Evolutionary conservation across 1,140 invertebrate species (phyloP), one percentile per base, ranked within the genome.

Genomic region (Magallana ariakensis): DNA sequence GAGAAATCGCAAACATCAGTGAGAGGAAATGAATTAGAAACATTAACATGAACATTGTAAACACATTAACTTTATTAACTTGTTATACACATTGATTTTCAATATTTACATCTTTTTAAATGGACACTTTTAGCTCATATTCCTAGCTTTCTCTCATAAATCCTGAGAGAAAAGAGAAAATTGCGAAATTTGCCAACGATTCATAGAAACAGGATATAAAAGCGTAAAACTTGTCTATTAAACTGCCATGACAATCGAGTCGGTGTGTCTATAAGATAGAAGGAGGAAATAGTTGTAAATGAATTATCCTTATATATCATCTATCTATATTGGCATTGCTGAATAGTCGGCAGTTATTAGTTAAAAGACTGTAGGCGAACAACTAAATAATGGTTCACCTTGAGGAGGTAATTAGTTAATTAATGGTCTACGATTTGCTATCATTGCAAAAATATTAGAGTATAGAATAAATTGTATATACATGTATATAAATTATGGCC

Each of bases 1-100:
- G 33, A 22, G 22, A 26, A 75, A 26, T 13, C 66, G 33, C 7
- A 19, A 16, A 16, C 58, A 62, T 62, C 19, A 62, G 19, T 62
- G 58, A 62, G 33, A 75, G 66, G 66, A 75, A 75, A 75, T 75
- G 66, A 75, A 75, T 26, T 26, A 75, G 66, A 75, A 62, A 75
- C 66, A 75, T 75, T 15, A 75, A 26, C 22, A 26, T 75, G 66
- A 26, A 22, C 9, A 22, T 33, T 75, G 66, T 75, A 26, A 75
- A 75, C 26, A 75, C 66, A 75, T 75, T 75, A 70, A 26, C 22
- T 75, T 75, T 1, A 10, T 26, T 75, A 75, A 9, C 62, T 22
- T 70, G 22, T 3, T 46, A 11, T 75, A 10, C 26, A 75, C 22
- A 75, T 75, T 75, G 66, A 75, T 75, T 75, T 75, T 26, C 66